Base-by-base conservation (phyloP, 2,797 vertebrate genomes). In the Oreortyx pictus region DNA sequence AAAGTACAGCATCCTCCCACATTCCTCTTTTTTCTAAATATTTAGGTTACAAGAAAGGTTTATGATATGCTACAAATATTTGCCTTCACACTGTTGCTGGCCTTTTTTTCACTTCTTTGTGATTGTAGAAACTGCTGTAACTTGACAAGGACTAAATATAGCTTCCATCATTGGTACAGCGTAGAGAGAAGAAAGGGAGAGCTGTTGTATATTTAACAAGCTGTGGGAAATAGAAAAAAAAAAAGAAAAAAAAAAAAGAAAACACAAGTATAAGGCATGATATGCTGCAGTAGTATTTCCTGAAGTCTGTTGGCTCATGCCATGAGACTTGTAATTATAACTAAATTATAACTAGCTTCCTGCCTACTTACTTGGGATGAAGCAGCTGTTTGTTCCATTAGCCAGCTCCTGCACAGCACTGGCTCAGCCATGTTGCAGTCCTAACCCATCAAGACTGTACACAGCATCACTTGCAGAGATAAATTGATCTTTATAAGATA, bases 111-210 rank as follows among this genome's bases (percentile, higher is more conserved):
- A 71, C 54, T 71, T 33, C 82, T 75, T 52, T 68, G 49, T 54
- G 57, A 82, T 88, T 95, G 93, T 80, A 95, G 90, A 95, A 86
- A 95, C 54, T 86, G 68, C 83, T 90, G 62, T 85, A 87, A 81
- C 68, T 86, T 88, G 46, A 85, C 43, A 39, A 82, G 59, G 91
- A 72, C 77, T 96, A 97, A 94, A 95, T 93, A 96, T 96, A 96
- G 43, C 56, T 87, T 90, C 67, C 41, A 84, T 41, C 64, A 31
- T 24, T 49, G 57, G 64, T 82, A 78, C 68, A 66, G 79, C 74
- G 54, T 35, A 88, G 65, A 25, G 14, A 54, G 76, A 93, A 81
- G 86, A 93, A 91, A 81, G 82, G 25, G 27, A 86, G 83, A 85
- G 68, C 81, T 46, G 78, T 62, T 93, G 85, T 94, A 81, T 92